Evolutionary conservation across 1,140 invertebrate species (phyloP), one percentile per base, ranked within the genome.

Genomic region (Papilio machaon): DNA sequence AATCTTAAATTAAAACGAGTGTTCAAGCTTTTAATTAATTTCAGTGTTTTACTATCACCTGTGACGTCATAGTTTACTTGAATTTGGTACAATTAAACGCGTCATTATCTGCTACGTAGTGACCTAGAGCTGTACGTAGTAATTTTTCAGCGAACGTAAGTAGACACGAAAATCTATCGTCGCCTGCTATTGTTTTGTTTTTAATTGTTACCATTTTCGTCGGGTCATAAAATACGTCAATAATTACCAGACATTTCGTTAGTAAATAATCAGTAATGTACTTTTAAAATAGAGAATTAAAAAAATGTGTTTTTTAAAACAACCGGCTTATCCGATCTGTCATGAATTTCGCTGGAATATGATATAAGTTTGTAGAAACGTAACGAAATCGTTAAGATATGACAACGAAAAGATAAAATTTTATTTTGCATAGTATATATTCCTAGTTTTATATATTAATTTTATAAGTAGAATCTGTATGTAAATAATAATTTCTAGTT

Each of bases 1-100:
- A 89, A 86, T 89, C 82, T 86, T 90, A 87, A 91, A 92, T 90
- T 89, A 92, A 91, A 91, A 86, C 88, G 87, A 84, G 87, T 85
- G 90, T 91, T 88, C 82, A 89, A 85, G 82, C 81, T 79, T 80
- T 81, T 85, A 84, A 81, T 67, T 67, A 81, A 73, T 76, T 52
- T 78, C 13, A 82, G 84, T 89, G 89, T 88, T 82, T 84, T 84
- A 84, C 82, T 82, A 38, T 54, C 75, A 81, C 82, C 80, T 86
- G 87, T 87, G 84, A 88, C 86, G 81, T 85, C 73, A 86, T 73
- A 70, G 73, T 78, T 80, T 75, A 76, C 77, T 46, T 38, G 35
- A 52, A 43, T 23, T 15, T 60, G 74, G 15, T 83, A 80, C 81
- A 82, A 73, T 76, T 46, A 52, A 52, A 58, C 82, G 80, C 83